These are phyloP conservation scores for Ctenosaura bakeri DNA, from an alignment of 2,797 vertebrate species.

Conservation along the genomic window DNA sequence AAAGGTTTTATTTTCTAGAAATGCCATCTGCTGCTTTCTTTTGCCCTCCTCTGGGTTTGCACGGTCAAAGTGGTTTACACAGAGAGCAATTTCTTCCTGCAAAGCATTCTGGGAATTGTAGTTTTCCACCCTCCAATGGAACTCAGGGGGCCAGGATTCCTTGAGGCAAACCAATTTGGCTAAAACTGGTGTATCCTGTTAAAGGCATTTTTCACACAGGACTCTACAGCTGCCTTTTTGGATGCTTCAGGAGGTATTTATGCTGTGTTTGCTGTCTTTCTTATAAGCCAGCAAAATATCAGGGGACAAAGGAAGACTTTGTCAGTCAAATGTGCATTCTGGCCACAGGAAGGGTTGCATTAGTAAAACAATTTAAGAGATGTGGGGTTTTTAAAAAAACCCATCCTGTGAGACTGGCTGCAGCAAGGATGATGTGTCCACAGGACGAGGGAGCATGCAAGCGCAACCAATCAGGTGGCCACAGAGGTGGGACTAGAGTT, in stretches of 20 bases:
- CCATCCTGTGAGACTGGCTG: too few relatives aligned
- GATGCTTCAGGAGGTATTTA: background rate
- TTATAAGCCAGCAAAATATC: background rate
- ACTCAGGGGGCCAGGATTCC: background rate
- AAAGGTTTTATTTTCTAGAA: background rate
- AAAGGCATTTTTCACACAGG: background rate
- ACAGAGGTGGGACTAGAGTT: background rate
- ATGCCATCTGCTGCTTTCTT: rapidly evolving
- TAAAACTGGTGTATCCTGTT: too few relatives aligned
- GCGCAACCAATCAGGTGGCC: too few relatives aligned
- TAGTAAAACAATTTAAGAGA: background rate
- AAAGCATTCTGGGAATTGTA: background rate
- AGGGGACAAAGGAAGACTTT: background rate
- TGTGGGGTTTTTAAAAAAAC: background rate
- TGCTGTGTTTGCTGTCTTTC: too few relatives aligned
- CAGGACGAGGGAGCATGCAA: background rate
- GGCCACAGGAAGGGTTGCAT: background rate
- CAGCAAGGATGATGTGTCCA: background rate
- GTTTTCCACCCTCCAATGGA: too few relatives aligned
- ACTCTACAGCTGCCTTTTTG: background rate
- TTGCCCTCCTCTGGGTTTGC: background rate
- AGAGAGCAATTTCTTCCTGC: background rate
- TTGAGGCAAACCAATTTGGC: background rate
- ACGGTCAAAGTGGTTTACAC: background rate
- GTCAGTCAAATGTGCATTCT: background rate